Conservation (phyloP, 2,797 vertebrate species). For the Chaetophractus vellerosus region DNA sequence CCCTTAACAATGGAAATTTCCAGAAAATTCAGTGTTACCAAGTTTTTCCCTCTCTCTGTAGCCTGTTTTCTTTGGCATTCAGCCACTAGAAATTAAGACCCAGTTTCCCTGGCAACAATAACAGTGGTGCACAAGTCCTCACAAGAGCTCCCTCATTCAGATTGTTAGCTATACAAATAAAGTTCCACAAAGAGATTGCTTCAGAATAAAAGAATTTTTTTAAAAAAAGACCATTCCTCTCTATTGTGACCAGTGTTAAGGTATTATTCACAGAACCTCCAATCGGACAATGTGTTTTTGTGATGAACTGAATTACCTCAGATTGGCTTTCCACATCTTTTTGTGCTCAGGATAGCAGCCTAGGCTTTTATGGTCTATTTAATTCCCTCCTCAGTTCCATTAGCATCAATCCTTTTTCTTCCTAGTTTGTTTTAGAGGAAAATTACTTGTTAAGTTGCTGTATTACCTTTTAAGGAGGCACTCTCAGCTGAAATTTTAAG, state of each 20-base stretch:
- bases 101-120: conserved; percentile 84
- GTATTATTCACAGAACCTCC: conserved; percentile 48
- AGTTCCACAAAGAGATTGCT: conserved; percentile 76
- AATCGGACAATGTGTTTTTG: conserved; percentile 69
- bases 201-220: conserved; percentile 78
- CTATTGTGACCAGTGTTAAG: not conserved
- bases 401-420: conserved; percentile 73
- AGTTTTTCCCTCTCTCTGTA: conserved; percentile 53
- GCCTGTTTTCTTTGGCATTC: conserved; percentile 70
- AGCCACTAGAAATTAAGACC: conserved; percentile 68
- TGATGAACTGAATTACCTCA: conserved; percentile 67
- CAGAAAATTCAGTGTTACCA: conserved; percentile 38
- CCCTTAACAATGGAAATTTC: conserved; percentile 56
- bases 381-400: conserved; percentile 55
- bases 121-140: conserved; percentile 27
- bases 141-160: conserved; percentile 74
- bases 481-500: conserved; percentile 69
- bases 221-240: conserved; percentile 75
- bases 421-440: conserved; percentile 75
- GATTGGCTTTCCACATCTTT: conserved; percentile 70
- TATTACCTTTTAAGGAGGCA: conserved; percentile 72
- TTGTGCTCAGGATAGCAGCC: conserved; percentile 23
- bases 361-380: conserved; percentile 74
- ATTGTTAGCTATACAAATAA: conserved; percentile 85
- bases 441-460: conserved; percentile 75